Percentiles rank a stretch among this genome's conserved stretches.
Evolutionary conservation across 2,888 invertebrate species (phyloP).

Genomic region (Creontiades dilutus): DNA sequence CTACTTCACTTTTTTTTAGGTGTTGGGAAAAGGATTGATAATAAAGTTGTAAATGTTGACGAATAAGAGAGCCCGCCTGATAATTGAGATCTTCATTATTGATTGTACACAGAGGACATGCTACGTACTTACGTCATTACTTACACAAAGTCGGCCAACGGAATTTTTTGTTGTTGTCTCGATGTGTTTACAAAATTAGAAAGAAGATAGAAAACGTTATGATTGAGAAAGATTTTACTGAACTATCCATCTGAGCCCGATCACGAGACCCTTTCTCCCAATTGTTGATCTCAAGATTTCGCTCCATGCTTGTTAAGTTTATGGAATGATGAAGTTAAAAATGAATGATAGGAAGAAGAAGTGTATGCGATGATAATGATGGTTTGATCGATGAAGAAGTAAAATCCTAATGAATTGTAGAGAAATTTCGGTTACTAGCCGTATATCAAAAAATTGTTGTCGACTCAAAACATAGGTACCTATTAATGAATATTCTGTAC

Average conservation of each 20-base stretch:
- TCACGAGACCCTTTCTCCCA: neutral
- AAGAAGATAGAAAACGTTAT: conserved; percentile 11
- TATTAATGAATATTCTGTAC: too few species aligned
- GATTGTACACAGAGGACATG: neutral
- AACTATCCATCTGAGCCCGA: neutral
- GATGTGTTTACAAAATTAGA: neutral
- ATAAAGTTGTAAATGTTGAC: neutral
- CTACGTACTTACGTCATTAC: conserved; percentile 39
- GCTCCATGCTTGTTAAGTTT: conserved; percentile 32
- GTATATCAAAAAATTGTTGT: too few species aligned
- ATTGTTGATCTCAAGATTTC: neutral
- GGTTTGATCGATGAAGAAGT: neutral
- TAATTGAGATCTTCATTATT: too few species aligned
- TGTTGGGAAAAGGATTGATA: too few species aligned
- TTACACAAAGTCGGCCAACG: neutral
- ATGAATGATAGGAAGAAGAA: neutral
- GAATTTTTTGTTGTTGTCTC: neutral
- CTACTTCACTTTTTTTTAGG: too few species aligned
- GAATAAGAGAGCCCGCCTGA: neutral
- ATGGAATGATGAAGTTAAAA: conserved; percentile 22
- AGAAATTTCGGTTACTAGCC: too few species aligned
- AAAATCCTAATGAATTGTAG: too few species aligned
- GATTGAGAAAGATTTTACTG: neutral
- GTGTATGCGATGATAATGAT: neutral
- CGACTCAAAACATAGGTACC: too few species aligned